Evolutionary conservation across 2,888 invertebrate species (phyloP).

Genomic region (Lottia scabra): DNA sequence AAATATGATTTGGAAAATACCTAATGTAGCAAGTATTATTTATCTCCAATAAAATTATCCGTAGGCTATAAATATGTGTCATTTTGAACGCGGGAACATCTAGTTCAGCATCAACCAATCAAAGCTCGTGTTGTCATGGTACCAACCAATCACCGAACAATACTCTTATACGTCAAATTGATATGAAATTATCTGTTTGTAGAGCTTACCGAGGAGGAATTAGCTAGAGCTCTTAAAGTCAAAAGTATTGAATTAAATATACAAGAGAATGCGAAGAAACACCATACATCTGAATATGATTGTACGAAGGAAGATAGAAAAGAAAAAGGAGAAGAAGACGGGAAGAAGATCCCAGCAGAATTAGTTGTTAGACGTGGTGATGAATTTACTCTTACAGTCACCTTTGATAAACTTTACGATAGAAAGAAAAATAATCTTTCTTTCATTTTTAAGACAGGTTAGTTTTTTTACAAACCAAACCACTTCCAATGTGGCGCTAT

Average conservation of each 20-base stretch:
- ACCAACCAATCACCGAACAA: no score
- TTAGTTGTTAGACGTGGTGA: slow-evolving; percentile 71
- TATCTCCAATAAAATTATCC: no score
- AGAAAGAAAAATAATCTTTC: slow-evolving; percentile 25
- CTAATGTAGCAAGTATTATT: no score
- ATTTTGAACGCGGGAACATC: no score
- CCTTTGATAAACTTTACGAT: slow-evolving; percentile 30
- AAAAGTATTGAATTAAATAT: slow-evolving; percentile 28
- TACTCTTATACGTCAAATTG: no score
- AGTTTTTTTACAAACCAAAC: no score
- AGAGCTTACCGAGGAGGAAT: background rate
- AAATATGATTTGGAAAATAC: no score
- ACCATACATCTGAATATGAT: slow-evolving; percentile 39
- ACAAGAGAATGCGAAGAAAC: slow-evolving; percentile 35
- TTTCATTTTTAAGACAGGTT: slow-evolving; percentile 36
- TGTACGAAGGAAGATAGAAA: slow-evolving; percentile 4
- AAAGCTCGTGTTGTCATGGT: no score
- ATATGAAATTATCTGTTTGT: no score
- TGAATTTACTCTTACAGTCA: slow-evolving; percentile 33
- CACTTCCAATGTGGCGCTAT: no score
- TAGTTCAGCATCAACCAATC: no score
- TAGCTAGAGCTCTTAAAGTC: slow-evolving; percentile 8
- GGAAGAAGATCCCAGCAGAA: background rate
- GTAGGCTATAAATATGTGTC: no score
- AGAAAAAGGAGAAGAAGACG: slow-evolving; percentile 4